Percentiles rank a stretch among this genome's conserved stretches.
These are phyloP conservation scores for Carcinoscorpius rotundicauda DNA, from an alignment of 1,140 invertebrate species.

Conservation along the genomic window DNA sequence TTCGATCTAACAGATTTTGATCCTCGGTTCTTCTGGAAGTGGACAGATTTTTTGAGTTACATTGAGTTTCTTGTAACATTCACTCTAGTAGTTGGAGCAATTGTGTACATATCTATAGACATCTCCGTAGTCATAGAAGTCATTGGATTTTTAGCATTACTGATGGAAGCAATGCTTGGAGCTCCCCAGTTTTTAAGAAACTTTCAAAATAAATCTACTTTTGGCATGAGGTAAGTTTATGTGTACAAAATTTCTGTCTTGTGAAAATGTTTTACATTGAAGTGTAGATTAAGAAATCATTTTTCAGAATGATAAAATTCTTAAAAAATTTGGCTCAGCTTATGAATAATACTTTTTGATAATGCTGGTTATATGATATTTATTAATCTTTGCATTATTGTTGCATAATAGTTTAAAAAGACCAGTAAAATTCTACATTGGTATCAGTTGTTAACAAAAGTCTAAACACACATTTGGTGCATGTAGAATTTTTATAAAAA, in stretches of 20 bases:
- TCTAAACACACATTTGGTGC: no score
- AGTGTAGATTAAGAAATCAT: background rate
- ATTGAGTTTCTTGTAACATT: conserved; percentile 84
- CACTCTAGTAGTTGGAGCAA: conserved; percentile 58
- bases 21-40: conserved; percentile 87
- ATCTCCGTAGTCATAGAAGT: conserved; percentile 69
- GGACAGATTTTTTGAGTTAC: conserved; percentile 97
- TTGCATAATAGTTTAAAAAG: no score
- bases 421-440: no score
- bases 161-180: conserved; percentile 93
- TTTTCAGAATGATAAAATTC: no score
- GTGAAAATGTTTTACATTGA: conserved; percentile 3
- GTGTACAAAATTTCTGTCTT: conserved; percentile 1
- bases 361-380: no score
- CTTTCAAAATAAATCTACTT: conserved; percentile 75
- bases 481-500: no score
- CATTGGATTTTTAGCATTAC: conserved; percentile 84
- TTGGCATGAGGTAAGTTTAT: conserved; percentile 79
- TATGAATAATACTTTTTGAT: no score
- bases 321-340: no score
- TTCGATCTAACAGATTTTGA: conserved; percentile 59
- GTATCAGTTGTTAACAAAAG: no score
- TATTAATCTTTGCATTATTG: no score
- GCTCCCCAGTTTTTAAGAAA: conserved; percentile 85
- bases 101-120: conserved; percentile 79